phyloP scores from a whole-genome alignment of 2,113 vertebrate genomes.

The Erythrocercus mccallii region DNA sequence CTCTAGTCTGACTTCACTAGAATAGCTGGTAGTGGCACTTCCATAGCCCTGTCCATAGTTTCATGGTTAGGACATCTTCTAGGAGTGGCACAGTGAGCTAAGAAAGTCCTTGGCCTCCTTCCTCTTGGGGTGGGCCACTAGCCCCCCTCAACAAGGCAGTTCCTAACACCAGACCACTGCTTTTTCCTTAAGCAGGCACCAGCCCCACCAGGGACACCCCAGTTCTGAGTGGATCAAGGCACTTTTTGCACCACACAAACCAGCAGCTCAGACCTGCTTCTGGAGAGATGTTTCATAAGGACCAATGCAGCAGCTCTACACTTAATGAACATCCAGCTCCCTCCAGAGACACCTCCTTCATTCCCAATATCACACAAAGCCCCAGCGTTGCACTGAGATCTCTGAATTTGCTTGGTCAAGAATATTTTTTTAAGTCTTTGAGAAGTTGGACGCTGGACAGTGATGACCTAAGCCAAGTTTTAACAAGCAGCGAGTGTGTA shows the following conservation, averaged over 20 bases:
- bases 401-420: background rate
- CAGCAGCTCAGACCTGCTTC: background rate
- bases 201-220: background rate
- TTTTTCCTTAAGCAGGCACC: background rate
- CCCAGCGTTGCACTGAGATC: background rate
- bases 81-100: background rate
- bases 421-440: background rate
- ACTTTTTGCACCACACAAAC: background rate
- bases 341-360: background rate
- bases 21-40: background rate
- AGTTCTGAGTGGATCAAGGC: background rate
- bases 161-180: background rate
- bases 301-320: fast-evolving
- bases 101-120: background rate
- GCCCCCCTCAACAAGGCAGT: background rate
- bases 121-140: background rate
- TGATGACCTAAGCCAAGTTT: background rate
- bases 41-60: background rate
- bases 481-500: fast-evolving
- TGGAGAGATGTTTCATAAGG: background rate
- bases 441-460: background rate
- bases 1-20: background rate
- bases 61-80: background rate
- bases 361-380: background rate
- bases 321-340: background rate